These are phyloP conservation scores for Phania funesta DNA, from an alignment of 2,888 invertebrate species.

Conservation along the genomic window DNA sequence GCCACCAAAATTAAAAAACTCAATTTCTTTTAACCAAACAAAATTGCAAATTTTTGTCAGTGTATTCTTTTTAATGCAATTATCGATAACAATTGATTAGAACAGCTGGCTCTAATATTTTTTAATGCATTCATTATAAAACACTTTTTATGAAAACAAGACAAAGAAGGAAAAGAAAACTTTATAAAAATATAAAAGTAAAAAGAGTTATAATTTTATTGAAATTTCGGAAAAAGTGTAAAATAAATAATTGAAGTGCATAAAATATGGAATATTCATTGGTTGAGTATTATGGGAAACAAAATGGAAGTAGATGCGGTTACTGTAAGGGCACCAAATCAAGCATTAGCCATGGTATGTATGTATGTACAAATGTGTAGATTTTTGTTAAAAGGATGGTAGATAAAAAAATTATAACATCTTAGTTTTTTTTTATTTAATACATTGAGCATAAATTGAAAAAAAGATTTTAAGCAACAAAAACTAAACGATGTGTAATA, in stretches of 20 bases:
- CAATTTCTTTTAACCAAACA: no score
- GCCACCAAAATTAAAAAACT: no score
- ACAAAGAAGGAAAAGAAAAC: neutral
- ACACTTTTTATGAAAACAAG: slow-evolving; percentile 10
- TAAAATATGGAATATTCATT: slow-evolving; percentile 64
- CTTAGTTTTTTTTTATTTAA: no score
- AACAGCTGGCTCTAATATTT: slow-evolving; percentile 14
- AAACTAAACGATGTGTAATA: no score
- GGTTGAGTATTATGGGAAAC: slow-evolving; percentile 75
- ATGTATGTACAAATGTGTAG: neutral
- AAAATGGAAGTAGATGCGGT: slow-evolving; percentile 74
- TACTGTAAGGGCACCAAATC: slow-evolving; percentile 75
- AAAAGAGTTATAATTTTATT: neutral
- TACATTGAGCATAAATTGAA: no score
- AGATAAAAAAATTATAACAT: no score
- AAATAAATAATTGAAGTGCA: slow-evolving; percentile 2
- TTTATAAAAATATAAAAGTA: neutral
- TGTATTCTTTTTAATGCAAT: no score
- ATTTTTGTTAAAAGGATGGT: neutral
- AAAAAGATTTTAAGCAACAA: no score
- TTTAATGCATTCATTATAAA: neutral
- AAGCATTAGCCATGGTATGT: slow-evolving; percentile 76
- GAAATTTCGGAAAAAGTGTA: neutral
- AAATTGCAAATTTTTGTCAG: no score
- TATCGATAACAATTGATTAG: neutral